Evolutionary conservation across 2,888 invertebrate species (phyloP), one percentile per base, ranked within the genome.

Genomic region (Leucophora obtusa): DNA sequence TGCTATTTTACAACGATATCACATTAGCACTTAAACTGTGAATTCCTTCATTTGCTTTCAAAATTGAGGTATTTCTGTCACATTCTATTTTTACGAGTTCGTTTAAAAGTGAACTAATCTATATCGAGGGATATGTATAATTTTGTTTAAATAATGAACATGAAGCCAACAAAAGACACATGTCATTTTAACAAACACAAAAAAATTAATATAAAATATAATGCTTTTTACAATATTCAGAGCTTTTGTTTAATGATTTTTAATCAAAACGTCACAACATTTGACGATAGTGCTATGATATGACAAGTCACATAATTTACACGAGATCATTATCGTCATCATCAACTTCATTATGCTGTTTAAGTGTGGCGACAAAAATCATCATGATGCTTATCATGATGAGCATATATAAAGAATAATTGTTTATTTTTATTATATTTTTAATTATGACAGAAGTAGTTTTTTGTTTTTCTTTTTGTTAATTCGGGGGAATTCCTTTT

Each of bases 211-310:
- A 35, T 10, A 7, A 35, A 35, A 35, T 35, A n/a, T n/a, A 35
- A 38, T 14, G 14, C 38, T 11, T 11, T 14, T 14, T 38, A 38
- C 1, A 38, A 38, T 38, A 38, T 38, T 38, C 38, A 8, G 10
- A 38, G 2, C 11, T 11, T 8, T 21, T n/a, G n/a, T 53, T 77
- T 58, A 65, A 77, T 65, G 65, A 53, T 59, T 59, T 54, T 77
- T 65, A 77, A 77, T 71, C 70, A 71, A 77, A 77, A 77, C 63
- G 4, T 77, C 58, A 65, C 65, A 24, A 71, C 59, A 14, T 38
- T 14, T 14, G 63, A 65, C 58, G 51, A 65, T 70, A 33, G 18
- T 50, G 35, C 11, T 18, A 53, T 53, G 21, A 53, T 21, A 51
- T 51, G 51, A 18, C 15, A 51, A 18, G 51, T 35, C 35, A 35